Evolutionary conservation across 2,888 invertebrate species (phyloP).

Genomic region (Nycteola revayana): DNA sequence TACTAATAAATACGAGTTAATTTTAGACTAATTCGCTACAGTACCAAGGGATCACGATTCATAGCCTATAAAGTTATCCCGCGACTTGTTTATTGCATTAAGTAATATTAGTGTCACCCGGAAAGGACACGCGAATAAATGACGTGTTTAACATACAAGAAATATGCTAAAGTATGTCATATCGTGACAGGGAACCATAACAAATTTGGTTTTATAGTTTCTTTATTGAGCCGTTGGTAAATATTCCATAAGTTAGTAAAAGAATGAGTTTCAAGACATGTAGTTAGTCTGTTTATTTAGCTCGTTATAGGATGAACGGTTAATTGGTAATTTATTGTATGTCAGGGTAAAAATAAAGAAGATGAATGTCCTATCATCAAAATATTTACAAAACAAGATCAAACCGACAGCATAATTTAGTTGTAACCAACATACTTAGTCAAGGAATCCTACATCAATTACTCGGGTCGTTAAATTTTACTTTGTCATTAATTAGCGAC

Average conservation of each 20-base stretch:
- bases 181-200: slow-evolving; percentile 27
- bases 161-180: slow-evolving; percentile 14
- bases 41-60: slow-evolving; percentile 47
- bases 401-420: slow-evolving; percentile 10
- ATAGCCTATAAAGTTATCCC: slow-evolving; percentile 51
- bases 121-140: slow-evolving; percentile 33
- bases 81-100: slow-evolving; percentile 49
- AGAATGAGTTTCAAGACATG: too few relatives aligned
- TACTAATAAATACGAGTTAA: slow-evolving; percentile 62
- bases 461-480: slow-evolving; percentile 21
- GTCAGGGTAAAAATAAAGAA: too few relatives aligned
- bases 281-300: too few relatives aligned
- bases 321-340: too few relatives aligned
- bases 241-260: slow-evolving; percentile 6
- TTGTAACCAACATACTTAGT: slow-evolving; percentile 11
- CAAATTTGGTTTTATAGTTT: slow-evolving; percentile 24
- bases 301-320: too few relatives aligned
- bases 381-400: neutral
- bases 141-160: slow-evolving; percentile 28
- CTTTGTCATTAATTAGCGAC: slow-evolving; percentile 25
- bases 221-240: slow-evolving; percentile 16
- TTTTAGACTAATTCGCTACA: slow-evolving; percentile 68
- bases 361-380: too few relatives aligned
- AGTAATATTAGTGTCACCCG: slow-evolving; percentile 43
- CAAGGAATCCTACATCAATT: slow-evolving; percentile 15